phyloP scores from a whole-genome alignment of 2,888 invertebrate genomes.

The Neocrepidodera transversa region DNA sequence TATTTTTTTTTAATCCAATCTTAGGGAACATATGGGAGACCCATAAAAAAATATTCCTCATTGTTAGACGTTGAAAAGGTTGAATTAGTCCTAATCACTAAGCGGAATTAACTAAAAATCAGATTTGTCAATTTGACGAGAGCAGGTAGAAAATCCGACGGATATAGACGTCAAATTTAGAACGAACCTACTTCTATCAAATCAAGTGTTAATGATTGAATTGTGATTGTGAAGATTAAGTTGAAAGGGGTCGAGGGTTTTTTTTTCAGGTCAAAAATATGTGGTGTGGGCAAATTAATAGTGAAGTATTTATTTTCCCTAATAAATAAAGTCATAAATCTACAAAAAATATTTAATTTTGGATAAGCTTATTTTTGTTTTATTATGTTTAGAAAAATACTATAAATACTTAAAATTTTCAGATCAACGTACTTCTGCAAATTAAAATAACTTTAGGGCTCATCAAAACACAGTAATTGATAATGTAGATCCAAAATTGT shows the following conservation, averaged over 20 bases:
- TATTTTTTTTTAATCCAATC: constrained; percentile 41
- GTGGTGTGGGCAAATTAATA: too few relatives aligned
- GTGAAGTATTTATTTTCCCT: too few relatives aligned
- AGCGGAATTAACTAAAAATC: constrained; percentile 41
- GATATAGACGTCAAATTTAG: constrained; percentile 48
- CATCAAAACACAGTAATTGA: too few relatives aligned
- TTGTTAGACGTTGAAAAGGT: constrained; percentile 53
- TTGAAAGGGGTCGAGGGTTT: neutral
- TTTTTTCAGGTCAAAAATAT: neutral
- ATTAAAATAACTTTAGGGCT: too few relatives aligned
- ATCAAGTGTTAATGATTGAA: constrained; percentile 28
- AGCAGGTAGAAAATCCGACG: constrained; percentile 48
- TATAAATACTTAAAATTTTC: too few relatives aligned
- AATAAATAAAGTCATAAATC: too few relatives aligned
- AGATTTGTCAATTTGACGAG: constrained; percentile 51
- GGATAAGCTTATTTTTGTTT: too few relatives aligned
- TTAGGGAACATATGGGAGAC: constrained; percentile 49
- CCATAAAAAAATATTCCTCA: constrained; percentile 32
- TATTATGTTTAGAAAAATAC: too few relatives aligned
- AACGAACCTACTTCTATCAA: constrained; percentile 27
- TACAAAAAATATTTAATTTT: too few relatives aligned
- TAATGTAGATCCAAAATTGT: too few relatives aligned
- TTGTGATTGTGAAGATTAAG: too few relatives aligned
- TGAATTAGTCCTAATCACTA: constrained; percentile 50
- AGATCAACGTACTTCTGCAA: too few relatives aligned